Conservation (phyloP, 1,140 invertebrate species). For the Amphibalanus amphitrite region DNA sequence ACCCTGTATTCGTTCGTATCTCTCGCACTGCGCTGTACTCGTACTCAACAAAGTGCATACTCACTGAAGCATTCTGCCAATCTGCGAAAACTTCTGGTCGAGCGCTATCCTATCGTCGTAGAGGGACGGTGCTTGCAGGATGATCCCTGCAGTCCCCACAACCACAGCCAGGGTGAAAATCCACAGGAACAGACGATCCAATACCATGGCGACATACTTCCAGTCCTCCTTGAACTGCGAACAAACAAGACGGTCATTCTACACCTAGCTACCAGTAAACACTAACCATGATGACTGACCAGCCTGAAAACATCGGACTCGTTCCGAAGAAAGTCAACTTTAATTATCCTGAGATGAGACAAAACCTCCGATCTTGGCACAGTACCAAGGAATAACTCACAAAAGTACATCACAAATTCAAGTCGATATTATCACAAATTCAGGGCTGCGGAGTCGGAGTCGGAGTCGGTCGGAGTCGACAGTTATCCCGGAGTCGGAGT, state of each 20-base stretch:
- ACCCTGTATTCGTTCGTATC: too few relatives aligned
- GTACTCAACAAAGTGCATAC: too few relatives aligned
- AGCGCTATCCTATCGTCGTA: conserved; percentile 77
- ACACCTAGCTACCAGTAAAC: too few relatives aligned
- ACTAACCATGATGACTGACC: too few relatives aligned
- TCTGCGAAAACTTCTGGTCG: conserved; percentile 58
- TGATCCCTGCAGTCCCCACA: conserved; percentile 77
- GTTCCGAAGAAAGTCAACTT: background rate
- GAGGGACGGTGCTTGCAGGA: conserved; percentile 67
- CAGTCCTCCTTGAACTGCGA: conserved; percentile 79
- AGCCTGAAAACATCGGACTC: too few relatives aligned
- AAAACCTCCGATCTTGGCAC: background rate
- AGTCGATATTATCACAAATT: background rate
- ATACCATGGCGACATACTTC: conserved; percentile 97
- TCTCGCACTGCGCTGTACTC: too few relatives aligned
- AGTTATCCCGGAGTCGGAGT: too few relatives aligned
- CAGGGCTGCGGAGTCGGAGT: too few relatives aligned
- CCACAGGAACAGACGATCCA: conserved; percentile 91
- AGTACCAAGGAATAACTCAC: too few relatives aligned
- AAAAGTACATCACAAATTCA: background rate
- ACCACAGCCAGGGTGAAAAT: conserved; percentile 86
- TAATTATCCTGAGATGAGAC: background rate
- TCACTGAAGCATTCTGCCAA: background rate
- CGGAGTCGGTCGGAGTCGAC: too few relatives aligned
- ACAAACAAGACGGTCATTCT: too few relatives aligned